phyloP scores from a whole-genome alignment of 2,888 invertebrate species.

The Drosophila peninsularis region DNA sequence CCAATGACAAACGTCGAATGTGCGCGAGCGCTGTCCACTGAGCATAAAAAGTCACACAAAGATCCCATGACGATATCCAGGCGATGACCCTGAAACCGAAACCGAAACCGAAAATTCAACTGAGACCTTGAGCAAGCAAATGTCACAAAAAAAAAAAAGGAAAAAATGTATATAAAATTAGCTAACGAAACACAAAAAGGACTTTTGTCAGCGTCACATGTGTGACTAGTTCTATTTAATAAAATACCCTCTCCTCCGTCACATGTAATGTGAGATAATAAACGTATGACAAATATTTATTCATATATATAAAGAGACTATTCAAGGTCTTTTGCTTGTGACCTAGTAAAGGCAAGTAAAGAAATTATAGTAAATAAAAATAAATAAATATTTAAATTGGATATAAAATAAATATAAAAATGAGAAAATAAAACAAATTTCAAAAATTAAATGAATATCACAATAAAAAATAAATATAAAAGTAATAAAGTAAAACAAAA shows the following conservation, averaged over 20 bases:
- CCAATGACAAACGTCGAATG: conserved; percentile 30
- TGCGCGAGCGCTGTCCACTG: conserved; percentile 24
- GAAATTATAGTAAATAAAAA: too few species aligned
- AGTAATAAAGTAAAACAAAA: too few species aligned
- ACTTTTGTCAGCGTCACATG: conserved; percentile 19
- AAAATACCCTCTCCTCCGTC: conserved; percentile 6
- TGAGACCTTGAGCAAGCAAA: conserved; percentile 10
- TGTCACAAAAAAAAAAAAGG: background rate
- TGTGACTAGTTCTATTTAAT: background rate
- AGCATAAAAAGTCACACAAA: conserved; percentile 47
- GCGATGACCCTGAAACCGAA: conserved; percentile 40
- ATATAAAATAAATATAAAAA: too few species aligned
- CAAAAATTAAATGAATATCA: too few species aligned
- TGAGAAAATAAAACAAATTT: too few species aligned
- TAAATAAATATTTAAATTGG: too few species aligned
- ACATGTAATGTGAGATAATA: background rate
- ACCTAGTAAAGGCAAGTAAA: too few species aligned
- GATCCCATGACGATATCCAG: conserved; percentile 32
- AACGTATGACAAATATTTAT: background rate
- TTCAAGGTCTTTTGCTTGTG: too few species aligned
- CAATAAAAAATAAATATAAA: too few species aligned
- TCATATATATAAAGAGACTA: background rate
- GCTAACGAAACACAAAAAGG: conserved; percentile 25
- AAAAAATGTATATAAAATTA: conserved; percentile 21
- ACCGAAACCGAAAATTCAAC: conserved; percentile 8